Percentiles rank a stretch among this genome's conserved stretches.
Evolutionary conservation across 2,888 invertebrate genomes (phyloP).

Genomic region (Deroplatys truncata): DNA sequence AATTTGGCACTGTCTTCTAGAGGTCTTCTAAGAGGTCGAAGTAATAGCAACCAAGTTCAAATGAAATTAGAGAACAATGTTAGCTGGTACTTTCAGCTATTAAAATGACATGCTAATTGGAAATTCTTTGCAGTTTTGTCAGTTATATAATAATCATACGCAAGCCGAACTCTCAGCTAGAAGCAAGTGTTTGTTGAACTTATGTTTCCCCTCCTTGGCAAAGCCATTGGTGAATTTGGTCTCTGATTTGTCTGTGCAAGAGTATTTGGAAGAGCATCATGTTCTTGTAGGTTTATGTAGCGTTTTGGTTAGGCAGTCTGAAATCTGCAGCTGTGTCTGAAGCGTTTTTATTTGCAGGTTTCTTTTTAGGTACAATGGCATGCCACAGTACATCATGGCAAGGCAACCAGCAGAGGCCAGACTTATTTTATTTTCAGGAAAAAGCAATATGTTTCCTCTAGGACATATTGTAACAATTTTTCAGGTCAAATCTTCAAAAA

Average conservation of each 20-base stretch:
- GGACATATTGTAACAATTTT: constrained; percentile 5
- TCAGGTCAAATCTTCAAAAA: constrained; percentile 11
- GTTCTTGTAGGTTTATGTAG: not conserved
- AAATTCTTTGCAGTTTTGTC: no score
- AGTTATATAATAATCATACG: no score
- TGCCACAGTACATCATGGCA: constrained; percentile 1
- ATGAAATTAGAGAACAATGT: no score
- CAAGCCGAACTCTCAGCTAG: no score
- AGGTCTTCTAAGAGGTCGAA: no score
- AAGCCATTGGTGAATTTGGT: not conserved
- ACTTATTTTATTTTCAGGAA: constrained; percentile 17
- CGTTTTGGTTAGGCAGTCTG: not conserved
- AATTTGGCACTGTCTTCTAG: no score
- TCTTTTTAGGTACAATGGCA: constrained; percentile 19
- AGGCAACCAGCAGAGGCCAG: constrained; percentile 17
- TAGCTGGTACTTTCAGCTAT: no score
- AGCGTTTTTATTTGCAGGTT: constrained; percentile 22
- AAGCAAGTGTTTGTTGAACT: not conserved
- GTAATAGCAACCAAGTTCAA: no score
- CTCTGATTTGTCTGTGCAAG: not conserved
- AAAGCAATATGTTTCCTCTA: not conserved
- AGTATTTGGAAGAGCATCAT: not conserved
- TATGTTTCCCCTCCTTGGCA: not conserved
- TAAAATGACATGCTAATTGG: no score
- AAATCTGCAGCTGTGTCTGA: not conserved